Evolutionary conservation across 2,888 invertebrate genomes (phyloP), one percentile per base, ranked within the genome.

Genomic region (Eupithecia insigniata): DNA sequence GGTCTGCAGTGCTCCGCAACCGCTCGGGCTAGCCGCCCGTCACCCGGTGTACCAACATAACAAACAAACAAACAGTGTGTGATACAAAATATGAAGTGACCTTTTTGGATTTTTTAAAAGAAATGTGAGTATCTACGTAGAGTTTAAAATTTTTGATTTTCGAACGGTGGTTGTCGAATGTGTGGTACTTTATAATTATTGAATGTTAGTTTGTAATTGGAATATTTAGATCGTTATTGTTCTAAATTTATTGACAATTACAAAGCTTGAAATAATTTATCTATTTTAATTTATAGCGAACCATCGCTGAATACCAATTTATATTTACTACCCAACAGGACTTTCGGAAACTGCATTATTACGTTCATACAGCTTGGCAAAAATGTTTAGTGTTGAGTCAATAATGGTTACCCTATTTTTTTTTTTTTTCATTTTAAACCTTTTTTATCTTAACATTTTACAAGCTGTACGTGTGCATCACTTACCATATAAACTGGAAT

Each of bases 1-100:
- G 75, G 71, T 71, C 76, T 71, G 73, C 78, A 79, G 79, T 79
- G 60, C 74, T 60, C 76, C 74, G 73, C 60, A 43, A 67, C 69
- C 69, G 61, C 28, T 67, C 76, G 78, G 73, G 61, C 76, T 3
- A 14, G 72, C 46, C 32, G 76, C 74, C 74, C 79, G 79, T 73
- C 72, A 10, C 65, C 16, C 28, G 73, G 51, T 65, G 72, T 65
- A 72, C 70, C 73, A 71, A 75, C 71, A 69, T 73, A 76, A 75
- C 72, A 78, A 76, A 77, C 69, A 70, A 73, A 74, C 32, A 64
- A 73, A 58, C 66, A 51, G 76, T 77, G 72, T 58, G 72, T 79
- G 74, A 66, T 72, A 70, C 36, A 36, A 64, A 64, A 64, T 64
- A 64, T 64, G 64, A 64, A 75, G 79, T 79, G 79, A 75, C 74